Base-by-base conservation (phyloP, 2,113 vertebrate genomes). In the Ameiurus melas region DNA sequence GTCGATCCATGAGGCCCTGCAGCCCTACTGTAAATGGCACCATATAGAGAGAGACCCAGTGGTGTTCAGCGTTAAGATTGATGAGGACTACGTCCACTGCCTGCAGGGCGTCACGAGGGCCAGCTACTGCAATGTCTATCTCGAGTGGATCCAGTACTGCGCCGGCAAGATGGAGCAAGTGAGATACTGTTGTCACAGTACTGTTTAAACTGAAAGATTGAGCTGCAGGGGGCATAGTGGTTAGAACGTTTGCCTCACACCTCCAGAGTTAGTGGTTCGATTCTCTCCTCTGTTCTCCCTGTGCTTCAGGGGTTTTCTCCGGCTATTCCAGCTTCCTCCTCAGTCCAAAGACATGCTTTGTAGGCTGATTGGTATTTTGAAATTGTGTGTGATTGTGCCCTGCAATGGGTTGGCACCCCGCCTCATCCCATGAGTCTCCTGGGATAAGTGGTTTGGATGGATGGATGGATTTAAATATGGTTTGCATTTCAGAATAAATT, bases 71-170 rank as follows among this genome's bases (percentile, higher is more conserved):
- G 95, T 98, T 64, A 99, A 99, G 95, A 97, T 97, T 43, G 98
- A 99, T 5, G 98, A 99, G 36, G 98, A 99, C 93, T 99, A 98
- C 3, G 97, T 99, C 66, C 98, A 98, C 0, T 99, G 98, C 89
- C 97, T 99, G 89, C 98, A 99, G 93, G 98, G 98, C 1, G 96
- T 99, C 92, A 99, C 98, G 0, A 94, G 98, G 1, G 98, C 98
- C 91, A 99, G 98, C 92, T 99, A 97, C 94, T 99, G 98, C 90
- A 99, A 96, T 1, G 95, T 97, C 90, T 99, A 99, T 92, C 95
- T 99, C 86, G 97, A 99, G 89, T 99, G 98, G 98, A 97, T 99
- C 92, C 98, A 99, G 90, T 95, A 96, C 93, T 99, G 98, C 36
- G 95, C 96, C 2, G 95, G 92, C 89, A 97, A 97, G 91, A 95